Conservation (phyloP, 2,888 invertebrate species). For the Melitaea athalia region DNA sequence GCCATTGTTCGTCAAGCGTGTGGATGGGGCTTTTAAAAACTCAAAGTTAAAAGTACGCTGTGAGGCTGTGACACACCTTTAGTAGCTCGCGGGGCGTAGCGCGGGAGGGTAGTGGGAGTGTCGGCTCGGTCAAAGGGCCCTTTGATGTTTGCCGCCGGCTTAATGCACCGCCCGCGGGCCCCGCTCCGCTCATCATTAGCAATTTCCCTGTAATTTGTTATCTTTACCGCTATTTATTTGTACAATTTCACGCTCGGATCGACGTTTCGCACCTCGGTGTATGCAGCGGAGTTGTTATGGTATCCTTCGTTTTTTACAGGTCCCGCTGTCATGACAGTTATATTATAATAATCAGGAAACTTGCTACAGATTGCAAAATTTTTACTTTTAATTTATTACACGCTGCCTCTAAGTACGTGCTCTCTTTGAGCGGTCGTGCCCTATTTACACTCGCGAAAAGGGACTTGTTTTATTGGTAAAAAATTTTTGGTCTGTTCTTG, state of each 20-base stretch:
- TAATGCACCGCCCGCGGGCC: slow-evolving; percentile 83
- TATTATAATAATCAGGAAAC: slow-evolving; percentile 28
- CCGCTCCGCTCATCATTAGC: slow-evolving; percentile 80
- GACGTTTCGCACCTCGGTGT: slow-evolving; percentile 57
- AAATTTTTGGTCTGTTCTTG: not conserved
- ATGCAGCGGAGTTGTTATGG: slow-evolving; percentile 34
- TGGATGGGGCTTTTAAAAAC: no score
- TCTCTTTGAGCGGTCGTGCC: slow-evolving; percentile 11
- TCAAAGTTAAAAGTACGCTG: slow-evolving; percentile 27
- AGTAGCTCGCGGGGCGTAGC: slow-evolving; percentile 32
- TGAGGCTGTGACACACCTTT: slow-evolving; percentile 42
- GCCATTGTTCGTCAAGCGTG: no score
- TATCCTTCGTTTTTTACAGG: slow-evolving; percentile 21
- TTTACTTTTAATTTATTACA: slow-evolving; percentile 5
- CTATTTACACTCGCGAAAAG: slow-evolving; percentile 5
- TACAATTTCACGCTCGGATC: slow-evolving; percentile 69
- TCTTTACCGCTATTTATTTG: slow-evolving; percentile 81
- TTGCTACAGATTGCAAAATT: slow-evolving; percentile 21
- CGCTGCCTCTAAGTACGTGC: slow-evolving; percentile 1
- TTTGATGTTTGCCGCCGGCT: slow-evolving; percentile 83
- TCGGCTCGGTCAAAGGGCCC: slow-evolving; percentile 81
- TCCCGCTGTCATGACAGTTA: slow-evolving; percentile 23
- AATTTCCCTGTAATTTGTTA: slow-evolving; percentile 82
- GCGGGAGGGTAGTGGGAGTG: slow-evolving; percentile 44
- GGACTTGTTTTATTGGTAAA: not conserved